These are phyloP conservation scores for Rhamphomyia laevipes DNA, from an alignment of 2,888 invertebrate species.

Conservation along the genomic window DNA sequence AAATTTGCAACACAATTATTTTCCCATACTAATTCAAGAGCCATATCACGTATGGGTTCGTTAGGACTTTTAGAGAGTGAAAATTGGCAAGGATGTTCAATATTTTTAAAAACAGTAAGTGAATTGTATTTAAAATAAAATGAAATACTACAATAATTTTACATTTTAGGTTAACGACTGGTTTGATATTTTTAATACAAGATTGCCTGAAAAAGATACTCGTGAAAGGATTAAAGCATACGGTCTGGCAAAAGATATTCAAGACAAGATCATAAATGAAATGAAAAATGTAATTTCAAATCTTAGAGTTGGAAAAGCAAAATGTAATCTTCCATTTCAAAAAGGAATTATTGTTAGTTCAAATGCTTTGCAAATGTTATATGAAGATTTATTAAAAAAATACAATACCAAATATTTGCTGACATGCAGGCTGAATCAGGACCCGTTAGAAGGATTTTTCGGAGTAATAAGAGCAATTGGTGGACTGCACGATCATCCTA, in stretches of 20 bases:
- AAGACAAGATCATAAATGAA: conserved; percentile 16
- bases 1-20: conserved; percentile 7
- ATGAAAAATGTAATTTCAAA: conserved; percentile 12
- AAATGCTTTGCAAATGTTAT: too few species aligned
- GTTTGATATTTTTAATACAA: conserved; percentile 18
- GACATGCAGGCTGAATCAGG: too few species aligned
- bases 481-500: too few species aligned
- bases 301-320: conserved; percentile 14
- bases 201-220: conserved; percentile 13
- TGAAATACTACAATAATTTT: too few species aligned
- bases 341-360: too few species aligned
- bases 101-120: conserved; percentile 12
- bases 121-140: too few species aligned
- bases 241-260: conserved; percentile 14
- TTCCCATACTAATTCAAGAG: conserved; percentile 4
- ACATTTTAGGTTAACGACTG: too few species aligned
- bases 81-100: conserved; percentile 14
- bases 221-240: conserved; percentile 14
- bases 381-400: too few species aligned
- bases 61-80: conserved; percentile 8
- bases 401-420: too few species aligned
- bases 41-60: conserved; percentile 9
- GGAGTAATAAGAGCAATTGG: too few species aligned
- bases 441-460: too few species aligned
- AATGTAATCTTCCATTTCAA: conserved; percentile 18